Evolutionary conservation across 2,113 vertebrate genomes (phyloP), one percentile per base, ranked within the genome.

Genomic region (Equus quagga): DNA sequence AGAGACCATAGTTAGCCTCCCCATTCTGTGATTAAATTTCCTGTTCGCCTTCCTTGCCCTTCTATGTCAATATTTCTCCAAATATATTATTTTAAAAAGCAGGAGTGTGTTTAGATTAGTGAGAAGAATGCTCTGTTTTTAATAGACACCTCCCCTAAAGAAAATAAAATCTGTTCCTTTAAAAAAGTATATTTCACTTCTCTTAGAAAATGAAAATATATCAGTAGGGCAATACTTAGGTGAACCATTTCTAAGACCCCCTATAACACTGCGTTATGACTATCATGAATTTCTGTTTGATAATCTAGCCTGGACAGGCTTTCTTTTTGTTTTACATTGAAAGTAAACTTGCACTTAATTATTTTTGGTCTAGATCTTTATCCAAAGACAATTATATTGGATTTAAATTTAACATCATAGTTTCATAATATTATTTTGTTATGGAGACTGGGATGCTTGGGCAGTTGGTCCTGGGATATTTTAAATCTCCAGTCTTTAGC

Each of bases 21-120:
- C 12, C 26, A 41, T 86, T 96, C 19, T 0, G 19, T 85, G 28
- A 36, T 96, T 86, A 96, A 89, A 96, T 97, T 96, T 89, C 79
- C 89, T 96, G 83, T 93, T 83, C 28, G 78, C 60, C 21, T 95
- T 96, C 56, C 56, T 93, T 97, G 24, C 46, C 51, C 36, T 41
- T 41, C 36, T 84, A 85, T 95, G 67, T 86, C 96, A 90, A 79
- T 97, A 96, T 91, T 54, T 85, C 81, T 97, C 91, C 21, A 89
- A 4, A 64, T 72, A 2, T 65, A 83, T 70, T 2, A 86, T 94
- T 94, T 72, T 60, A 26, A 88, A 65, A 94, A 95, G 10, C 1
- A 76, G 96, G 21, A 89, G 2, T 1, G 79, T 97, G 64, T 2
- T 87, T 93, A 56, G 26, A 56, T 80, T 94, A 94, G 75, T 72